phyloP scores from a whole-genome alignment of 2,113 vertebrate genomes.

The Acanthochromis polyacanthus region DNA sequence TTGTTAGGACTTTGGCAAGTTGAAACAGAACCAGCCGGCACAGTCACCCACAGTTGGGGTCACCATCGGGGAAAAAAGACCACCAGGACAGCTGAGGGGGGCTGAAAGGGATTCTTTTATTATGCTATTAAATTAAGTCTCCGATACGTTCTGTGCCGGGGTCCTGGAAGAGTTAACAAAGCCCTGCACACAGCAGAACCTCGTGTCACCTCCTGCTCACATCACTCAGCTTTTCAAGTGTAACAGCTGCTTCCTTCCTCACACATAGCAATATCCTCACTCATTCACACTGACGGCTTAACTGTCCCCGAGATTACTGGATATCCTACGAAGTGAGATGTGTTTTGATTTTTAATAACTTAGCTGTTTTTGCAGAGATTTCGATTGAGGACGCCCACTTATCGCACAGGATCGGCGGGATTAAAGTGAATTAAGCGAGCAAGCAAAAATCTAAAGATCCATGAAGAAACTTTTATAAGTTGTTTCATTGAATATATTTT shows the following conservation, averaged over 20 bases:
- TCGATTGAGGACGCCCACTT: constrained; percentile 34
- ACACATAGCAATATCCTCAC: constrained; percentile 73
- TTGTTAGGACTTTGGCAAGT: constrained; percentile 37
- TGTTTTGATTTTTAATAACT: constrained; percentile 61
- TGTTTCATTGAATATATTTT: constrained; percentile 24
- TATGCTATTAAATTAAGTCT: constrained; percentile 75
- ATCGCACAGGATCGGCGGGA: constrained; percentile 9
- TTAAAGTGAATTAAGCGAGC: constrained; percentile 42
- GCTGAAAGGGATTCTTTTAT: constrained; percentile 72
- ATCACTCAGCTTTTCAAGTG: constrained; percentile 81
- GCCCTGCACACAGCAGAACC: constrained; percentile 74
- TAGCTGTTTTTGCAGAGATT: constrained; percentile 38
- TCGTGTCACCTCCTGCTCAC: constrained; percentile 80
- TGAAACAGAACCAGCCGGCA: constrained; percentile 29
- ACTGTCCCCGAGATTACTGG: constrained; percentile 72
- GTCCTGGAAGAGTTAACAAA: constrained; percentile 75
- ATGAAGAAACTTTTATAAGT: constrained; percentile 18
- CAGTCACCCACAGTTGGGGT: constrained; percentile 52
- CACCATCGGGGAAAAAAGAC: constrained; percentile 58
- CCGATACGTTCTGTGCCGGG: constrained; percentile 58
- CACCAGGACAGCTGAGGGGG: constrained; percentile 78
- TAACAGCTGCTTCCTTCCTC: constrained; percentile 81
- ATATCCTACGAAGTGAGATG: constrained; percentile 51
- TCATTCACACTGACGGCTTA: constrained; percentile 78
- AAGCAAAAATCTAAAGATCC: constrained; percentile 20